Base-by-base conservation (phyloP, 1,140 invertebrate genomes). In the Pseudomyrmex sp. region DNA sequence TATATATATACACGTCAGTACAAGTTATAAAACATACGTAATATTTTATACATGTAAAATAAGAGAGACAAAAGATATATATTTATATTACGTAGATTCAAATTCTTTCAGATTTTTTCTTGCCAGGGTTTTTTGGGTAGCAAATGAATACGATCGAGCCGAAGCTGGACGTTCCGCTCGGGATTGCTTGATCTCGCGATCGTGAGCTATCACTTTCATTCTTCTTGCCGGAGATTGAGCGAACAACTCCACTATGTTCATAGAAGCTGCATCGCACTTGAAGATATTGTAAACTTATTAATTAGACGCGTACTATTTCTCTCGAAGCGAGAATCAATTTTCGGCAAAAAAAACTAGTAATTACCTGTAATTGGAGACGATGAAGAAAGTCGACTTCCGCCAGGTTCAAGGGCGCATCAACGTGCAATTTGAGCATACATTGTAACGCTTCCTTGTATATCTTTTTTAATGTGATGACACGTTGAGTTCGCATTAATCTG, bases 381-480 rank as follows among this genome's bases (percentile, higher is more conserved):
- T 92, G 89, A 87, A 94, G 92, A 75, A 95, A 94, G 86, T 94
- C 93, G 15, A 94, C 79, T 90, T 95, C 94, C 12, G 94, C 90
- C 72, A 92, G 90, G 86, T 92, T 93, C 35, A 94, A 91, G 18
- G 93, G 93, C 35, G 94, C 92, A 82, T 97, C 97, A 82, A 96
- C 94, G 83, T 97, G 96, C 76, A 98, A 93, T 91, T 97, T 96
- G 58, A 97, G 93, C 83, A 97, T 96, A 92, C 96, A 97, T 23
- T 97, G 93, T 62, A 97, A 92, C 3, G 97, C 97, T 91, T 97
- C 97, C 86, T 95, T 95, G 85, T 98, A 98, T 23, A 97, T 98
- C 94, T 97, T 96, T 83, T 98, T 97, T 15, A 98, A 95, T 54
- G 95, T 94, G 91, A 97, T 96, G 2, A 98, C 96, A 88, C 97